Percentiles rank a stretch among this genome's conserved stretches.
Evolutionary conservation across 2,797 vertebrate species (phyloP).

Genomic region (Enteromius argenteus): DNA sequence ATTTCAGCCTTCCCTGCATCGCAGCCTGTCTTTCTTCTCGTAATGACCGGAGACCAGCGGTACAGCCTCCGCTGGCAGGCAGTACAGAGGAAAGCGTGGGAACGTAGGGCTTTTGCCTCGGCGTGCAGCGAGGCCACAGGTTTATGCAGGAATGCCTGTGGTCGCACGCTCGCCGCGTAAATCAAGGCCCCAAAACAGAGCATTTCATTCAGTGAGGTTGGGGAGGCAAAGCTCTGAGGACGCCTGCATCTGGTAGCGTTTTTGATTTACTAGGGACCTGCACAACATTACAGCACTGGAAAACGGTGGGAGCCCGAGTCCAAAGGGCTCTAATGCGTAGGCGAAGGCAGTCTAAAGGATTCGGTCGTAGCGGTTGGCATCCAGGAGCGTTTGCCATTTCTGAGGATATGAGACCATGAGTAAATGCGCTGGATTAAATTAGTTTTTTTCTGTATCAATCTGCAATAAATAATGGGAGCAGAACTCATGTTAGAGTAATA

Average conservation of each 20-base stretch:
- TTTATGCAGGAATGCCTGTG: constrained; percentile 65
- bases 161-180: constrained; percentile 62
- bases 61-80: constrained; percentile 25
- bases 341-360: constrained; percentile 34
- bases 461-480: neutral
- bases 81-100: constrained; percentile 60
- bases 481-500: constrained; percentile 8
- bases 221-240: constrained; percentile 61
- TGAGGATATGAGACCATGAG: constrained; percentile 51
- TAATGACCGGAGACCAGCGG: constrained; percentile 31
- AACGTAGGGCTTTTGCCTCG: constrained; percentile 40
- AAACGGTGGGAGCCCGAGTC: constrained; percentile 71
- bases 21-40: constrained; percentile 32
- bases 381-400: constrained; percentile 47
- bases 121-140: constrained; percentile 47
- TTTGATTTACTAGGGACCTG: constrained; percentile 78
- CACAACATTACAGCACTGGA: constrained; percentile 74
- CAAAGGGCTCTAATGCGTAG: constrained; percentile 60
- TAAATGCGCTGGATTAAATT: constrained; percentile 25
- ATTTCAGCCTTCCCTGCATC: constrained; percentile 13
- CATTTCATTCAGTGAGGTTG: constrained; percentile 63
- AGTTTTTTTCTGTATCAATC: constrained; percentile 30
- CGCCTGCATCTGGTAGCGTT: constrained; percentile 77
- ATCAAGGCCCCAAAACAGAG: constrained; percentile 57
- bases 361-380: constrained; percentile 48